These are phyloP conservation scores for Phoenoteleia sp. DNA, from an alignment of 2,888 invertebrate species.

Conservation along the genomic window DNA sequence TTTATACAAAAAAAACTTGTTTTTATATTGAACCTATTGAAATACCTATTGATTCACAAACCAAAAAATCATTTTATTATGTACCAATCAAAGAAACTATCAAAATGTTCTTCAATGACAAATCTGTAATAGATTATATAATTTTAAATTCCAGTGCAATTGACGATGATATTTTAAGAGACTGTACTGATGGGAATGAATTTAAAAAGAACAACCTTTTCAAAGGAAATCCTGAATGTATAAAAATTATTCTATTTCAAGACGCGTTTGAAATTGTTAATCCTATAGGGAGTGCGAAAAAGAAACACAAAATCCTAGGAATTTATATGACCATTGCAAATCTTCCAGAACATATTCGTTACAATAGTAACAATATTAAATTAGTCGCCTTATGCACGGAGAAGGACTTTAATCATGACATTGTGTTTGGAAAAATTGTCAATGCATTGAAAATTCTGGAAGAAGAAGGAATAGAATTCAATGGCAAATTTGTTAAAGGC, in stretches of 20 bases:
- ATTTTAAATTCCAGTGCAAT: not conserved
- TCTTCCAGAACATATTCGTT: slow-evolving; percentile 72
- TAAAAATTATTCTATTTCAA: slow-evolving; percentile 77
- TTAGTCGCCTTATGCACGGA: slow-evolving; percentile 77
- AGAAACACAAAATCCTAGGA: slow-evolving; percentile 77
- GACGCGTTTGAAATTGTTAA: slow-evolving; percentile 80
- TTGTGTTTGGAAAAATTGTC: slow-evolving; percentile 73
- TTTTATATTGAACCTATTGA: too few species aligned
- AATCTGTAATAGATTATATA: not conserved
- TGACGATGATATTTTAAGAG: slow-evolving; percentile 68
- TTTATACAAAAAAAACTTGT: too few species aligned
- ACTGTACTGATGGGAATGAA: slow-evolving; percentile 74
- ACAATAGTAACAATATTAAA: slow-evolving; percentile 75
- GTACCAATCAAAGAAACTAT: too few species aligned
- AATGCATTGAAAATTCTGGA: slow-evolving; percentile 72
- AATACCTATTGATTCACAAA: too few species aligned
- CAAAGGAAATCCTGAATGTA: slow-evolving; percentile 64
- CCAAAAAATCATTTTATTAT: too few species aligned
- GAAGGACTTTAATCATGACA: slow-evolving; percentile 74
- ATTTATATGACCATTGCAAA: slow-evolving; percentile 78
- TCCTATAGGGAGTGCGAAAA: slow-evolving; percentile 77
- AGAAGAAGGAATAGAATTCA: slow-evolving; percentile 64
- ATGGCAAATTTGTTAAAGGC: slow-evolving; percentile 71
- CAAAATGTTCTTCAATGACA: not conserved
- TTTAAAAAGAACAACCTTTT: slow-evolving; percentile 70